Base-by-base conservation (phyloP, 2,797 vertebrate genomes). In the Zenarchopterus dispar region DNA sequence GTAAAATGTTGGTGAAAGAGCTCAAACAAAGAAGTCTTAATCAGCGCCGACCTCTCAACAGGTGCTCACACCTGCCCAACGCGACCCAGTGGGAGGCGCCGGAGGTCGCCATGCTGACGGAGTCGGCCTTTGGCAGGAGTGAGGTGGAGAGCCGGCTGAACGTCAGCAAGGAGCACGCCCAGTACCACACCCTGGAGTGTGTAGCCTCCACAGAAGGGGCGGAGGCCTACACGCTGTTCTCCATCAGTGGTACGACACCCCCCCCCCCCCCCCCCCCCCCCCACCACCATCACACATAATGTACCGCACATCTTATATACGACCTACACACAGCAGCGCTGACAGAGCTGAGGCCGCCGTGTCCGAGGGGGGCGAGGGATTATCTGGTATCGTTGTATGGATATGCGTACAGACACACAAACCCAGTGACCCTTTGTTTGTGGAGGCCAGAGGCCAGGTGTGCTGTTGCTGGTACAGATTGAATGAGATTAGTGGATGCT, bases 131-230 rank as follows among this genome's bases (percentile, higher is more conserved):
- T 16, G 96, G 96, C 0, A 92, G 93, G 33, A 90, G 93, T 5
- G 86, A 95, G 75, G 95, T 99, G 55, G 95, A 97, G 79, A 97
- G 97, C 56, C 94, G 94, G 28, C 85, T 99, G 50, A 95, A 97
- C 0, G 88, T 95, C 70, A 95, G 89, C 77, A 88, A 87, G 51
- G 94, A 96, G 83, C 92, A 91, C 8, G 87, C 94, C 49, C 93
- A 90, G 62, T 93, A 89, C 75, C 90, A 90, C 85, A 97, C 96
- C 0, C 88, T 99, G 70, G 95, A 97, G 79, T 99, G 97, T 62
- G 94, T 96, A 84, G 97, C 97, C 23, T 93, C 87, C 62, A 95
- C 92, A 4, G 91, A 93, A 4, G 93, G 93, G 42, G 95, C 95
- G 43, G 94, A 92, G 78, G 96, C 82, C 48, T 95, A 92, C 71